Base-by-base conservation (phyloP, 1,140 invertebrate genomes). In the Gyrodactylus bullatarudis region DNA sequence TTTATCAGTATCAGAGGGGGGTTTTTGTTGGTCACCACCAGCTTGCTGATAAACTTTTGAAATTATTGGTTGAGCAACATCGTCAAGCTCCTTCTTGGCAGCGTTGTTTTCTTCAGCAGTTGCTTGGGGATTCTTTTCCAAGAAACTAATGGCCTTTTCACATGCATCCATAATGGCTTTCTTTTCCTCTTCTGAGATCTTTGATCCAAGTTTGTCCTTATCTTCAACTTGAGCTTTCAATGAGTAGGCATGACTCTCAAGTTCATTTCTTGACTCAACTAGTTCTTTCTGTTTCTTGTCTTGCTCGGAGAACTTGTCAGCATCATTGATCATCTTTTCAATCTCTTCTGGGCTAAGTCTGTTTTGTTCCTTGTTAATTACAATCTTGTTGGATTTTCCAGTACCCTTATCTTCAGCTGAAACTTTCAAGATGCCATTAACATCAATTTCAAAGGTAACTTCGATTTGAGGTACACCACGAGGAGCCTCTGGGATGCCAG, bases 391-490 rank as follows among this genome's bases (percentile, higher is more conserved):
- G 75, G 92, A 87, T 82, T 93, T 93, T 74, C 91, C 91, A 74
- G 91, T 95, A 23, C 91, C 91, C 81, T 95, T 95, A 78, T 96
- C 92, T 81, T 95, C 91, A 22, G 92, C 74, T 54, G 76, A 73
- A 22, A 76, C 75, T 82, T 88, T 87, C 16, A 96, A 83, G 78
- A 98, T 98, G 82, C 93, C 93, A 79, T 98, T 97, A 68, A 92
- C 93, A 78, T 98, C 94, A 77, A 98, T 97, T 82, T 98, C 93
- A 78, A 98, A 98, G 0, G 91, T 96, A 0, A 98, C 92, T 82
- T 96, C 91, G 79, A 97, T 96, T 82, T 97, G 91, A n/a, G 93
- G 92, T 68, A 98, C 91, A 75, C 94, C 93, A 78, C 93, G 84
- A 1, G 92, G 92, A 69, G 93, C 92, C 54, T 92, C 92, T 75